Evolutionary conservation across 1,140 invertebrate genomes (phyloP), one percentile per base, ranked within the genome.

Genomic region (Arion vulgaris): DNA sequence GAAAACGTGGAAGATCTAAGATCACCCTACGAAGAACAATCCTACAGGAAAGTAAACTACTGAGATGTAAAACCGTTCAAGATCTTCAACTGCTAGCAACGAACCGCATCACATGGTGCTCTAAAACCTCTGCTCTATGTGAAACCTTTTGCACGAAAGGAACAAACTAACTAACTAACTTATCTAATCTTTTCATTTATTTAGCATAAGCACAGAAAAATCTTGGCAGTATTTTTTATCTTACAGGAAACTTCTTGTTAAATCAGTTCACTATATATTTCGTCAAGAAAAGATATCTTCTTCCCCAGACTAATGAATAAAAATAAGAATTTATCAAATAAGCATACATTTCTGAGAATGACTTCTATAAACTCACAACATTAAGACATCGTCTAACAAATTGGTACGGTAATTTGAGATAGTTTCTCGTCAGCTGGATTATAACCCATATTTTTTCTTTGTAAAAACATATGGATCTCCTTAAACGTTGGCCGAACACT

Each of bases 391-490:
- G 41, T 7, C 15, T 87, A 91, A 84, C 91, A 91, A 51, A 91
- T 87, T 28, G 90, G 89, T 39, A 91, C 86, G 82, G 87, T 88
- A 13, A 89, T 90, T 83, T 90, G 89, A 84, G 86, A 87, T 85
- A 91, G 88, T 83, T 90, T 90, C 84, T 92, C 91, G 66, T 92
- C 91, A 74, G 89, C 88, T 19, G 91, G 90, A 83, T 91, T 90
- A 82, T 92, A 91, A 53, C 96, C 96, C 85, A 97, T 94, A 91
- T 96, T 96, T 93, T 98, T 97, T 85, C 96, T 94, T 90, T 97
- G 96, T 66, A 98, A 94, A 93, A 97, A 98, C 89, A 97, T 94
- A 91, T 97, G 96, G 83, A 98, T 96, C 92, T 98, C 96, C 81
- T 95, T 94, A 93, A 98, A 98, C 82, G 95, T 95, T n/a, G 97